A percentile compares a stretch with the other conserved stretches of the same genome.
Conservation (phyloP, 2,113 vertebrate genomes). For the Scomber colias region DNA sequence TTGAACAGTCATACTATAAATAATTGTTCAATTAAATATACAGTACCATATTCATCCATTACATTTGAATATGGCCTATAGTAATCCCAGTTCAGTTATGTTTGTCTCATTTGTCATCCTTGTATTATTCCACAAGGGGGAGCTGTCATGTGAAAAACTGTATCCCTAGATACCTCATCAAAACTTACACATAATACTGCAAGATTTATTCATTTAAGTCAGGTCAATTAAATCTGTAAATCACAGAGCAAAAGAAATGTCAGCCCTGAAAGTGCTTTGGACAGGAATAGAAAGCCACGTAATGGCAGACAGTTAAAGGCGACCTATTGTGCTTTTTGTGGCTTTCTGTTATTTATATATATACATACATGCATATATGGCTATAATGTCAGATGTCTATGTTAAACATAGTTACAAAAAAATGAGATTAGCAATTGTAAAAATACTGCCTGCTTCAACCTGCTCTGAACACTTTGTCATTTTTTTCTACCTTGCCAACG, state of each 20-base stretch:
- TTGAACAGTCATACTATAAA: too few species aligned
- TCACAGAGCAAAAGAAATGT: background rate
- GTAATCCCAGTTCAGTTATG: background rate
- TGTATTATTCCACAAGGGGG: constrained; percentile 54
- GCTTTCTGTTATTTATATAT: too few species aligned
- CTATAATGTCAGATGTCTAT: too few species aligned
- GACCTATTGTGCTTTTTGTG: background rate
- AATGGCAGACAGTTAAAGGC: background rate
- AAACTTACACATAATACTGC: background rate
- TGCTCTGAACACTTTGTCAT: too few species aligned
- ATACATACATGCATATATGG: too few species aligned
- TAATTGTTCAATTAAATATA: too few species aligned
- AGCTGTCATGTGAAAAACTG: constrained; percentile 35
- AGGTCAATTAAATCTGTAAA: background rate
- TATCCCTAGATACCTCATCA: background rate
- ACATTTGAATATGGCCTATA: background rate
- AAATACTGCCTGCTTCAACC: too few species aligned
- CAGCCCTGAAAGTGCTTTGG: background rate
- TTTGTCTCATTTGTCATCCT: background rate
- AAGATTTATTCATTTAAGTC: background rate
- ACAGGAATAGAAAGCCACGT: background rate
- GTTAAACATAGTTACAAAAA: too few species aligned
- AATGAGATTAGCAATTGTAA: too few species aligned
- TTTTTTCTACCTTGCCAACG: too few species aligned
- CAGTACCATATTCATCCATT: background rate